phyloP scores from a whole-genome alignment of 2,888 invertebrate genomes.

The Drosophila engyochracea region DNA sequence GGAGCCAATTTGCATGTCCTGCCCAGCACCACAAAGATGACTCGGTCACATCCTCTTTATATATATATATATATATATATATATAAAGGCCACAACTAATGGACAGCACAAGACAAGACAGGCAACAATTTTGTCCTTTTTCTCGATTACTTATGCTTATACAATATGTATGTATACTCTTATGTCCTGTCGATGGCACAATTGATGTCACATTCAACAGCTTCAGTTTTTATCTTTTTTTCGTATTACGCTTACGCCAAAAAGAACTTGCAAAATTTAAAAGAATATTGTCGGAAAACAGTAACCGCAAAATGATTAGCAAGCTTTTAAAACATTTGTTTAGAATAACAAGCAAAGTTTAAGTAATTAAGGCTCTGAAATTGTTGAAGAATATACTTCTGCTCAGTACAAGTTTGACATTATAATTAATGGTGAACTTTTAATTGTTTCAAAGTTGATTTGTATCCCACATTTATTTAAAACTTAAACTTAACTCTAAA shows the following conservation, averaged over 20 bases:
- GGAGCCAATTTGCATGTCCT: slow-evolving; percentile 52
- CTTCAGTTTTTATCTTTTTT: background rate
- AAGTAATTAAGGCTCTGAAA: background rate
- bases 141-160: background rate
- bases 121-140: background rate
- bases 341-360: background rate
- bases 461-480: background rate
- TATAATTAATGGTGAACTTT: background rate
- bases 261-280: background rate
- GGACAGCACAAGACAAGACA: slow-evolving; percentile 6
- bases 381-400: background rate
- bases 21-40: slow-evolving; percentile 1
- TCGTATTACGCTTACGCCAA: slow-evolving; percentile 8
- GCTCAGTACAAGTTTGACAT: background rate
- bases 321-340: slow-evolving; percentile 9
- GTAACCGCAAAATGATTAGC: slow-evolving; percentile 2
- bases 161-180: background rate
- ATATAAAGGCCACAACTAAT: slow-evolving; percentile 28
- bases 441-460: background rate
- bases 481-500: background rate
- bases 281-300: slow-evolving; percentile 3
- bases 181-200: background rate
- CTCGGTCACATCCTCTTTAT: slow-evolving; percentile 20
- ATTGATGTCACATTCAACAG: background rate
- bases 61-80: slow-evolving; percentile 22